Evolutionary conservation across 2,888 invertebrate species (phyloP).

Genomic region (Cyclophora punctaria): DNA sequence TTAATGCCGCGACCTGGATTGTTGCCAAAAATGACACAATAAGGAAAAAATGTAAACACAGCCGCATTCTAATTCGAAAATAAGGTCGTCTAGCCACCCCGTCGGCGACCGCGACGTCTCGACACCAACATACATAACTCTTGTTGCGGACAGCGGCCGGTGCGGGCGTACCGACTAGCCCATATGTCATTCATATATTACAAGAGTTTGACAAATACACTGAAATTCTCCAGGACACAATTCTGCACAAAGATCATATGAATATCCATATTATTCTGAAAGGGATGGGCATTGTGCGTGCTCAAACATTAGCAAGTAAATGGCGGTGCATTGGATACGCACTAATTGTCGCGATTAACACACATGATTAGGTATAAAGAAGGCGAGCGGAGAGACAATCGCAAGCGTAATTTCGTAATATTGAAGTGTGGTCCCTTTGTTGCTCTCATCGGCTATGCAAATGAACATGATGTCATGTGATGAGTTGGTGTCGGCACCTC

Average conservation of each 20-base stretch:
- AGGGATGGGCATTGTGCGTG: neutral
- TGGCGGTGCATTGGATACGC: conserved; percentile 12
- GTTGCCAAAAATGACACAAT: conserved; percentile 65
- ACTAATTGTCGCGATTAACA: conserved; percentile 7
- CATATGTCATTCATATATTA: no score
- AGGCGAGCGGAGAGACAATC: conserved; percentile 16
- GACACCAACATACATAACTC: conserved; percentile 49
- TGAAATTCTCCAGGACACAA: no score
- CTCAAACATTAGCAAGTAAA: conserved; percentile 11
- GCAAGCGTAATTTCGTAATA: conserved; percentile 22
- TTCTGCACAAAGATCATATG: no score
- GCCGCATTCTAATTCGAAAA: conserved; percentile 66
- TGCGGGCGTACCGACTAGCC: no score
- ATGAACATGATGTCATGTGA: conserved; percentile 63
- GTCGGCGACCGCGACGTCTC: conserved; percentile 37
- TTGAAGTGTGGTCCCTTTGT: conserved; percentile 27
- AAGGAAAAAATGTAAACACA: conserved; percentile 68
- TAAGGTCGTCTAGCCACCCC: conserved; percentile 60
- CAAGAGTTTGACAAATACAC: no score
- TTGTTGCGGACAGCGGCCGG: conserved; percentile 10
- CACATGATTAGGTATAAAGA: conserved; percentile 3
- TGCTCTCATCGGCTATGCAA: conserved; percentile 46
- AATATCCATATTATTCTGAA: no score
- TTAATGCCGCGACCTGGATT: conserved; percentile 56
- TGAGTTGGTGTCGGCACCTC: conserved; percentile 37